Conservation (phyloP, 2,797 vertebrate genomes). For the Meda fulgida region DNA sequence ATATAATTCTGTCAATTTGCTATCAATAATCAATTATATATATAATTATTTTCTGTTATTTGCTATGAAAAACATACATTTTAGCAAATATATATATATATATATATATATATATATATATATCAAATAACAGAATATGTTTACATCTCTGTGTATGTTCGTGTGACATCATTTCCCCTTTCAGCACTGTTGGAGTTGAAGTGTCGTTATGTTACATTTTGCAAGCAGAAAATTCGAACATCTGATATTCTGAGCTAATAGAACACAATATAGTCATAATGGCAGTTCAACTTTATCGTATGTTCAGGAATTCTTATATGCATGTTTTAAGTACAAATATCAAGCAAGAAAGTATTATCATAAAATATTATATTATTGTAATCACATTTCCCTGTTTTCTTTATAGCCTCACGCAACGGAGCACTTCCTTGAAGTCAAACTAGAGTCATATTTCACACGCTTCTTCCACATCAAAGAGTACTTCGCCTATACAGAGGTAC, state of each 20-base stretch:
- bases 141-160: not conserved
- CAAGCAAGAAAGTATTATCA: not conserved
- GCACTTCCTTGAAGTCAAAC: slow-evolving; percentile 88
- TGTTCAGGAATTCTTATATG: not conserved
- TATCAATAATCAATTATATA: too few species aligned
- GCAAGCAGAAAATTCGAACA: not conserved
- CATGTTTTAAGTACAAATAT: not conserved
- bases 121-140: too few species aligned
- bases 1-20: too few species aligned
- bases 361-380: not conserved
- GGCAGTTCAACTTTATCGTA: not conserved
- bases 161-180: not conserved
- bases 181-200: not conserved
- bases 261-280: not conserved
- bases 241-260: too few species aligned
- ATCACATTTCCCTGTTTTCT: not conserved
- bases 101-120: too few species aligned
- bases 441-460: slow-evolving; percentile 88
- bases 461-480: slow-evolving; percentile 92
- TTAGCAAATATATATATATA: too few species aligned
- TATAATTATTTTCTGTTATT: too few species aligned
- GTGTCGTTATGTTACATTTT: not conserved
- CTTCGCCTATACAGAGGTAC: slow-evolving; percentile 87
- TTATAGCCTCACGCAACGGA: slow-evolving; percentile 79
- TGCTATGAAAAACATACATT: too few species aligned